A percentile compares a stretch with the other conserved stretches of the same genome.
Conservation (phyloP, 2,113 vertebrate species). For the Gulo gulo region DNA sequence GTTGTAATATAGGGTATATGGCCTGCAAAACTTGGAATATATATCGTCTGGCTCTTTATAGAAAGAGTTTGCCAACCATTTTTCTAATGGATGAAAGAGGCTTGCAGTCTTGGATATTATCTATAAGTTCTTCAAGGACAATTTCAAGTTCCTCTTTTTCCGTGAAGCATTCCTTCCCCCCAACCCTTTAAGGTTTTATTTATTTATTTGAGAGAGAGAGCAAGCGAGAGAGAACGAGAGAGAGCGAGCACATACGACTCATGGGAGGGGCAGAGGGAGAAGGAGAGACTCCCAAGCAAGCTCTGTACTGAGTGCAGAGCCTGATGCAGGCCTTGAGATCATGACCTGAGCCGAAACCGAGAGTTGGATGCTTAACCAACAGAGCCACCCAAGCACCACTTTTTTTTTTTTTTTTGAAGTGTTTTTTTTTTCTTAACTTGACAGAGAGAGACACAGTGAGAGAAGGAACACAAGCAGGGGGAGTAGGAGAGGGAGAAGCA, state of each 20-base stretch:
- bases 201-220: neutral
- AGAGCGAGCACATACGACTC: neutral
- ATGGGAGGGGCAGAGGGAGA: neutral
- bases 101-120: neutral
- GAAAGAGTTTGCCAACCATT: neutral
- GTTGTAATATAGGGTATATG: neutral
- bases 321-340: neutral
- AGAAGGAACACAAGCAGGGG: too few species aligned
- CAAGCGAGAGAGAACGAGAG: neutral
- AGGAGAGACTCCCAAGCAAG: neutral
- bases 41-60: neutral
- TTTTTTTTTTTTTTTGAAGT: too few species aligned
- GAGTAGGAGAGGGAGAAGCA: too few species aligned
- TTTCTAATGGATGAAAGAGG: neutral
- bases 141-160: neutral
- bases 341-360: neutral
- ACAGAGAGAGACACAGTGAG: too few species aligned
- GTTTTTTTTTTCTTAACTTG: too few species aligned
- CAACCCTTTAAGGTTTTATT: neutral
- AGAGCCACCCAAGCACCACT: neutral
- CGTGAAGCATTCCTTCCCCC: neutral
- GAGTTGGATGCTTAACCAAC: neutral
- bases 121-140: neutral
- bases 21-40: neutral
- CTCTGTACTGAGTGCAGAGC: neutral